These are phyloP conservation scores for Epizoanthus fatuus DNA, from an alignment of 92 coral and sea anemone species.

Conservation along the genomic window DNA sequence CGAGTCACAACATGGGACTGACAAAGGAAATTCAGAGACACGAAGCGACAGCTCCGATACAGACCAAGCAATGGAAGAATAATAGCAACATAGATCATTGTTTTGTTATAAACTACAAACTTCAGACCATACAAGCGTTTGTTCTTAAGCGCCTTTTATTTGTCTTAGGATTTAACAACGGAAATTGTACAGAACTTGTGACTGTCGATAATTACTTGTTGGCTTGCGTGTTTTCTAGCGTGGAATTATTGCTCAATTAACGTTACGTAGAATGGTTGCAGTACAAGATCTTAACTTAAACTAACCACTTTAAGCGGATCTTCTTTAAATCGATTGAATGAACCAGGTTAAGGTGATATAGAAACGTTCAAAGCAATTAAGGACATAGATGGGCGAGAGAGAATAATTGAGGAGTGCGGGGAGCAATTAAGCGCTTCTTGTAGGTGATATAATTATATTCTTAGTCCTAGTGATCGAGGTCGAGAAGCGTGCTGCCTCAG, in stretches of 20 bases:
- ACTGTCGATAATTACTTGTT: slow-evolving; percentile 61
- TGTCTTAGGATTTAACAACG: slow-evolving; percentile 49
- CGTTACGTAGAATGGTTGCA: slow-evolving; percentile 1
- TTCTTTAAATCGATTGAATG: slow-evolving; percentile 11
- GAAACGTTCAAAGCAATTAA: slow-evolving; percentile 14
- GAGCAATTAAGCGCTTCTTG: slow-evolving; percentile 42
- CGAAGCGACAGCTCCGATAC: slow-evolving; percentile 50
- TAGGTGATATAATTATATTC: slow-evolving; percentile 45
- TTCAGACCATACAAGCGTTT: slow-evolving; percentile 39
- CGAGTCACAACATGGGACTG: slow-evolving; percentile 55
- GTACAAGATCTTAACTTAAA: neutral
- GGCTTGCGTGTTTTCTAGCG: slow-evolving; percentile 26
- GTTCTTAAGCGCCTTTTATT: slow-evolving; percentile 23
- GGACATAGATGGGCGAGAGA: slow-evolving; percentile 29
- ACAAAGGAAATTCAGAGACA: slow-evolving; percentile 53
- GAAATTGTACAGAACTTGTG: slow-evolving; percentile 53
- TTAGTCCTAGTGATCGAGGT: slow-evolving; percentile 6
- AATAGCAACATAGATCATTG: slow-evolving; percentile 31
- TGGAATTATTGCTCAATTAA: neutral
- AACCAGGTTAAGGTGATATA: neutral
- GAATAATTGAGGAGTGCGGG: slow-evolving; percentile 23
- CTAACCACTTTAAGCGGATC: neutral
- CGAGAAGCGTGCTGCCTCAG: slow-evolving; percentile 31
- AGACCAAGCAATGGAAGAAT: slow-evolving; percentile 30
- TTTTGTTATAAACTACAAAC: slow-evolving; percentile 45